Percentiles rank a stretch among this genome's conserved stretches.
Evolutionary conservation across 2,797 vertebrate genomes (phyloP).

Genomic region (Sternarchorhynchus goeldii): DNA sequence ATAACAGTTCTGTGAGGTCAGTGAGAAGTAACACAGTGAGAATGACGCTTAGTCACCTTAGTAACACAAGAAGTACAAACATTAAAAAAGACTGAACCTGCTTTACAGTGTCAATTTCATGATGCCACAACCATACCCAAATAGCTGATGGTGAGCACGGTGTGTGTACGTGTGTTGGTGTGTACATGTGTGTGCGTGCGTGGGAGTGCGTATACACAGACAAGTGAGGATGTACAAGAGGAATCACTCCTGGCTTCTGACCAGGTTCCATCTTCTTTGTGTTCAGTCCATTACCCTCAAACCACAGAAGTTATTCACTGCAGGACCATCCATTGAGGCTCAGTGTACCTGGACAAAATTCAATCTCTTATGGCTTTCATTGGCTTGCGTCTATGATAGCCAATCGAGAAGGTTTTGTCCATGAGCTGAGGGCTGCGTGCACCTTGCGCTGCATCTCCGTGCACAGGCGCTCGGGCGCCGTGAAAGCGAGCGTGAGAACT

Average conservation of each 20-base stretch:
- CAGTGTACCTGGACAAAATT: not conserved
- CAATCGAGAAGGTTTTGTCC: not conserved
- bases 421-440: not conserved
- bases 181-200: not conserved
- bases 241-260: constrained; percentile 1
- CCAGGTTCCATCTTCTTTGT: not conserved
- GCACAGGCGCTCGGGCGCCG: constrained; percentile 44
- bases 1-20: not conserved
- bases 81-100: not conserved
- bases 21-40: not conserved
- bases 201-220: not conserved
- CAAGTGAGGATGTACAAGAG: constrained; percentile 13
- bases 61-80: not conserved
- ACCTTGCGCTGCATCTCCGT: not conserved
- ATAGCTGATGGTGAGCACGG: not conserved
- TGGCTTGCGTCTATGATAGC: not conserved
- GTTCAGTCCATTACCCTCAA: constrained; percentile 21
- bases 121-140: not conserved
- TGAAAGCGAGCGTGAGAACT: constrained; percentile 20
- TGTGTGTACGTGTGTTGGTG: not conserved
- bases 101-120: not conserved
- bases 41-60: not conserved
- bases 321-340: not conserved
- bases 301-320: not conserved
- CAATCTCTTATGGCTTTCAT: not conserved